A percentile compares a stretch with the other conserved stretches of the same genome.
Evolutionary conservation across 2,888 invertebrate species (phyloP).

Genomic region (Eupithecia abbreviata): DNA sequence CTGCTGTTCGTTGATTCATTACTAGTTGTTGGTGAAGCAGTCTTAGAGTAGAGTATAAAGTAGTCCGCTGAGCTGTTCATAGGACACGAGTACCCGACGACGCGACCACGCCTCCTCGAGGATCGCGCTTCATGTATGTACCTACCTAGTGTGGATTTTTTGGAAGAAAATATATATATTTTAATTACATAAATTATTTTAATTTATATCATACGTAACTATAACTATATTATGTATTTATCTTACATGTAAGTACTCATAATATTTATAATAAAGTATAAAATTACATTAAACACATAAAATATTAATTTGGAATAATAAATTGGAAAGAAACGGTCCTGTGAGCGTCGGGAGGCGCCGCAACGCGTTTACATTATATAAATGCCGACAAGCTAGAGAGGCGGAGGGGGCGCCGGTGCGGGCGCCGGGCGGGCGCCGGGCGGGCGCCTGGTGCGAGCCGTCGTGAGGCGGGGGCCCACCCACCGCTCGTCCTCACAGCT

Average conservation of each 20-base stretch:
- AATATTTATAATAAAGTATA: slow-evolving; percentile 11
- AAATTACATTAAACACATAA: slow-evolving; percentile 22
- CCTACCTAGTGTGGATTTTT: neutral
- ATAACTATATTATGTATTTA: neutral
- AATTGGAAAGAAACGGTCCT: slow-evolving; percentile 18
- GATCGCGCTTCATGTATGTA: too few relatives aligned
- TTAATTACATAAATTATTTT: neutral
- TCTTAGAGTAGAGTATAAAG: too few relatives aligned
- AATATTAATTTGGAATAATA: slow-evolving; percentile 45
- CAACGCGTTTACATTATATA: neutral
- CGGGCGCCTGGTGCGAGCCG: too few relatives aligned
- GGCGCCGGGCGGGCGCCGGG: too few relatives aligned
- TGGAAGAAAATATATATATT: neutral
- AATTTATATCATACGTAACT: neutral
- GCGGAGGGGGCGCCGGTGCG: neutral
- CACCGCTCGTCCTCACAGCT: neutral
- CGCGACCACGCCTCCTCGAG: too few relatives aligned
- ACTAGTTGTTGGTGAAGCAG: too few relatives aligned
- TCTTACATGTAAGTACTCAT: neutral
- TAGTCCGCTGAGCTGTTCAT: too few relatives aligned
- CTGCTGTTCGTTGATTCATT: too few relatives aligned
- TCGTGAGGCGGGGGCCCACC: too few relatives aligned
- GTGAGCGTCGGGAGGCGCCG: neutral
- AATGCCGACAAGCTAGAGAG: neutral
- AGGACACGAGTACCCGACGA: too few relatives aligned